Percentiles rank a stretch among this genome's conserved stretches.
These are phyloP conservation scores for Eubucco bourcierii DNA, from an alignment of 2,113 vertebrate species.

Conservation along the genomic window DNA sequence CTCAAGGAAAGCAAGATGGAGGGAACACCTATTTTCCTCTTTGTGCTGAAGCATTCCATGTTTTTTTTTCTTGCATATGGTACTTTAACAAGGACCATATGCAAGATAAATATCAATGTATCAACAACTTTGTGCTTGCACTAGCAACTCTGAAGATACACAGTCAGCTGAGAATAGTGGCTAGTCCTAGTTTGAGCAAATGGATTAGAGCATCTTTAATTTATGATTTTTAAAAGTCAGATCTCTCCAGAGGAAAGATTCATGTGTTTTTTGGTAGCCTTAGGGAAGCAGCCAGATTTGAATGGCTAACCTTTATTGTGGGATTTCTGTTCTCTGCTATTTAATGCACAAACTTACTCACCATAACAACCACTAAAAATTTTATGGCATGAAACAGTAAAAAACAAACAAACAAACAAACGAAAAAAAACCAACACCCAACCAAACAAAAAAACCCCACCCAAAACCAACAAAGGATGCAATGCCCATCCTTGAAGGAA, in stretches of 20 bases:
- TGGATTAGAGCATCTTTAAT: constrained; percentile 15
- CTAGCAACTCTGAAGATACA: not conserved
- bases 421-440: no score
- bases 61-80: not conserved
- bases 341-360: constrained; percentile 25
- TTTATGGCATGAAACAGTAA: not conserved
- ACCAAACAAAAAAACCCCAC: not conserved
- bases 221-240: not conserved
- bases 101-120: not conserved
- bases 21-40: not conserved
- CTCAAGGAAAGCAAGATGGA: not conserved
- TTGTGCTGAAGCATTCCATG: not conserved
- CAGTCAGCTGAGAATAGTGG: not conserved
- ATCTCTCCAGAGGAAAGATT: not conserved
- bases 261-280: not conserved
- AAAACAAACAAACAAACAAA: not conserved
- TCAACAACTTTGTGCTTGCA: not conserved
- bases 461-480: not conserved
- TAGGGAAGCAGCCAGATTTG: not conserved
- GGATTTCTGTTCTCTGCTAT: constrained; percentile 17
- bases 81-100: not conserved
- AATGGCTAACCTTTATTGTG: constrained; percentile 26
- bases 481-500: not conserved
- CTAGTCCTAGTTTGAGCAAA: not conserved
- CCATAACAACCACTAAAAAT: constrained; percentile 17